Evolutionary conservation across 2,113 vertebrate species (phyloP).

Genomic region (Muntiacus muntjak): DNA sequence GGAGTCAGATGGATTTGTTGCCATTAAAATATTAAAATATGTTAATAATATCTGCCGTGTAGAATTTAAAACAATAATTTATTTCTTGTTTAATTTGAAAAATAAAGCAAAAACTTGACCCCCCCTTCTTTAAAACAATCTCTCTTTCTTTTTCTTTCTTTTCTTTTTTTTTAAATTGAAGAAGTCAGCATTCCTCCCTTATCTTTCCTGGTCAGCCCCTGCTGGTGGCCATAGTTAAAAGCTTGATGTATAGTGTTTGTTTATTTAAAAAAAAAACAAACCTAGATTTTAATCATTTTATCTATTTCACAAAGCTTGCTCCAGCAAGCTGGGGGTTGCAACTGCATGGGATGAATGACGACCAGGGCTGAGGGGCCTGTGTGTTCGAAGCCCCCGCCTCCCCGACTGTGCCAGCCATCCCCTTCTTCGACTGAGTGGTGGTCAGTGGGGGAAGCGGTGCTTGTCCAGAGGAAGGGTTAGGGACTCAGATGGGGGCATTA

Average conservation of each 20-base stretch:
- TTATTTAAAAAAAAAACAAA: not conserved
- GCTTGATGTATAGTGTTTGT: not conserved
- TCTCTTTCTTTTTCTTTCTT: not conserved
- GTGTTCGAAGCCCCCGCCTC: not conserved
- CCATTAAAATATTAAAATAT: not conserved
- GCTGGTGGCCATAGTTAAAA: not conserved
- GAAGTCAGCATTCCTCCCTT: not conserved
- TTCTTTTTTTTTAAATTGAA: not conserved
- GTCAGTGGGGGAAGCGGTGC: not conserved
- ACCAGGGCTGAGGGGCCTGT: not conserved
- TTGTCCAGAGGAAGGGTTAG: not conserved
- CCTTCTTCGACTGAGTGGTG: not conserved
- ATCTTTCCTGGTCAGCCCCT: not conserved
- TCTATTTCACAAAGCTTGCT: not conserved
- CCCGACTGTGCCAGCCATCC: rapidly evolving
- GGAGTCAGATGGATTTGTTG: too few relatives aligned
- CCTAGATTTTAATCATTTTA: not conserved
- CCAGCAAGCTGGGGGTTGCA: not conserved
- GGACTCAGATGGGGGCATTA: not conserved
- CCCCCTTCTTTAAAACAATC: not conserved
- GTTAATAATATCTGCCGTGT: not conserved
- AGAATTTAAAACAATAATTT: not conserved
- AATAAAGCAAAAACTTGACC: not conserved
- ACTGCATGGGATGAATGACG: rapidly evolving
- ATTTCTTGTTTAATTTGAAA: not conserved